Conservation (phyloP, 2,113 vertebrate species). For the Rhagologus leucostigma region DNA sequence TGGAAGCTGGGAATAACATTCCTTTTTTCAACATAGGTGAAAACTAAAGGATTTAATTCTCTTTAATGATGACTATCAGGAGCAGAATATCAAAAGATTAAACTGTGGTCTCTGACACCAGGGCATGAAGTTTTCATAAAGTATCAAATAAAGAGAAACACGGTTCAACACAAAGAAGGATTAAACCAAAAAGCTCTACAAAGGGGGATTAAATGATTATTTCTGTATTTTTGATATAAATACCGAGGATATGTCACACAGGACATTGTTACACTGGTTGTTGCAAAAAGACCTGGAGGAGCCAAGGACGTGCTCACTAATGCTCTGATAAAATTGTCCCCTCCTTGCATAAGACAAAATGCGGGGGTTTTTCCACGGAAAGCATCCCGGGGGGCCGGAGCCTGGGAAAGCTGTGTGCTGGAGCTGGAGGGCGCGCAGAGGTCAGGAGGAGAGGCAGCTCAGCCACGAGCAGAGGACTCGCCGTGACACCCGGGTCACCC, state of each 20-base stretch:
- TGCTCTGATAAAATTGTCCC: background rate
- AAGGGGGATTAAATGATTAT: background rate
- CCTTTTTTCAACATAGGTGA: background rate
- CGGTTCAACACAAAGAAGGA: background rate
- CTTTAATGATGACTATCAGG: background rate
- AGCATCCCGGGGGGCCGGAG: background rate
- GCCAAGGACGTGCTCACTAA: background rate
- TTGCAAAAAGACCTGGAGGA: background rate
- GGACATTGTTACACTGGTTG: background rate
- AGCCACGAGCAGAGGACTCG: background rate
- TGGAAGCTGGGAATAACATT: background rate
- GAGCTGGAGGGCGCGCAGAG: background rate
- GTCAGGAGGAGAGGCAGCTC: background rate
- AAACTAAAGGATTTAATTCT: background rate
- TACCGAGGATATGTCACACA: background rate
- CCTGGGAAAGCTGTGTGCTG: background rate
- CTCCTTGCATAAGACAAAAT: background rate
- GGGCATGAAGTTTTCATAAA: background rate
- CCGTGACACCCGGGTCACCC: background rate
- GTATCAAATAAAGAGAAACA: background rate
- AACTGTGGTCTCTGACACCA: background rate
- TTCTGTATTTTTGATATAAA: background rate
- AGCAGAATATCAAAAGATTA: background rate
- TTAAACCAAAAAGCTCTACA: background rate
- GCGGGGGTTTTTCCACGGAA: accelerated